Evolutionary conservation across 2,888 invertebrate genomes (phyloP), one percentile per base, ranked within the genome.

Genomic region (Helleia helle): DNA sequence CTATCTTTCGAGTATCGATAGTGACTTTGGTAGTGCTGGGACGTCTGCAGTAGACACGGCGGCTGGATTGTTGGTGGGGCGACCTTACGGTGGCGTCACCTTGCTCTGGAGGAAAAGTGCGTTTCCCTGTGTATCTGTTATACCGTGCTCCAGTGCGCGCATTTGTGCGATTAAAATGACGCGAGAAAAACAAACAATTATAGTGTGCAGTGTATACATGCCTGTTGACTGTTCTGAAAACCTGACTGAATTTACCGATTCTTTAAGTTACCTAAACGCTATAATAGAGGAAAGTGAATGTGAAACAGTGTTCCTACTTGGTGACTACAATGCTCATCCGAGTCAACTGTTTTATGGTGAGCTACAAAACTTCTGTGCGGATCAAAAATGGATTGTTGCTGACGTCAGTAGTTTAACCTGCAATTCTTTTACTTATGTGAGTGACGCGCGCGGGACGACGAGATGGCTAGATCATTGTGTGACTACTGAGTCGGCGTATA

Each of bases 391-490:
- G 39, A 41, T 29, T 7, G 36, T 29, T 29, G 17, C 36, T 11
- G 41, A 44, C 17, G 22, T 38, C 2, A 38, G 38, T 8, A 7
- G 38, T 9, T 15, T 47, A 8, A 26, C 7, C 37, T 43, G n/a
- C 46, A 46, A 11, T 42, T 44, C n/a, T 3, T 50, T 42, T 41
- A 49, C 48, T 2, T 53, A 38, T 42, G 29, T 51, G 3, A 49
- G 51, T 43, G 49, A 50, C 3, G 46, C 46, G n/a, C 40, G 52
- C 30, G 52, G 53, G 4, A 44, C 40, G 3, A 31, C 36, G 4
- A 37, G 45, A 0, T 51, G 51, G 49, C 38, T 52, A 7, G 50
- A 52, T 24, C 51, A 48, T 22, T 50, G 50, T 27, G 9, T 51
- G 6, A 41, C 36, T 12, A 46, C 50, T 6, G 12, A 26, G 6